These are phyloP conservation scores for Scleropages formosus DNA, from an alignment of 2,797 vertebrate species.

Conservation along the genomic window DNA sequence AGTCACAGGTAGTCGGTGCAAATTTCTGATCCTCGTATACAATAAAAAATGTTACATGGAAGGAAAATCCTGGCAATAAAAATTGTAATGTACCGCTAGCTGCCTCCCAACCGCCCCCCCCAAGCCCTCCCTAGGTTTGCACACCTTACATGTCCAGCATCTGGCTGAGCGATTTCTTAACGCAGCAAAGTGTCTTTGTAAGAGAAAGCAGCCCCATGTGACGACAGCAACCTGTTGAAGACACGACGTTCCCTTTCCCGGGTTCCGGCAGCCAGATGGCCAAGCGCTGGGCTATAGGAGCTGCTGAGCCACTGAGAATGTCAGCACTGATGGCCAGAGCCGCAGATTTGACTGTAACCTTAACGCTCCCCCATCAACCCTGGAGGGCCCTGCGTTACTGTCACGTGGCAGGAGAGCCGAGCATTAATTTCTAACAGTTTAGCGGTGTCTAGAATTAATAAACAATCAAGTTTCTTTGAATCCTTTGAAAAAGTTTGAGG, in stretches of 20 bases:
- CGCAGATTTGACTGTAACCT: conserved; percentile 6
- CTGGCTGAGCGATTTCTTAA: conserved; percentile 12
- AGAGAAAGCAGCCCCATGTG: conserved; percentile 13
- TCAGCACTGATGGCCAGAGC: not conserved
- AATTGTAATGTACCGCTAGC: no score
- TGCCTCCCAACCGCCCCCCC: conserved; percentile 12
- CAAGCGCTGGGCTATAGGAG: conserved; percentile 12
- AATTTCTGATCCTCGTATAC: no score
- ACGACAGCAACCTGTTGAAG: conserved; percentile 18
- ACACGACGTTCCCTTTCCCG: conserved; percentile 6
- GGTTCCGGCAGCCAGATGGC: conserved; percentile 26
- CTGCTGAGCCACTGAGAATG: not conserved
- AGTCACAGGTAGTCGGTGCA: no score
- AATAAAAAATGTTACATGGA: no score
- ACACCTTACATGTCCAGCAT: not conserved
- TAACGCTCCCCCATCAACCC: not conserved
- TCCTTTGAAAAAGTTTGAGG: not conserved
- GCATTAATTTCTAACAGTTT: not conserved
- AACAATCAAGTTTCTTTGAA: not conserved
- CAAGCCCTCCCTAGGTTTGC: not conserved
- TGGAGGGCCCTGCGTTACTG: not conserved
- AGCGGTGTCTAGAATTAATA: no score
- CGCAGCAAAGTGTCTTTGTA: conserved; percentile 26
- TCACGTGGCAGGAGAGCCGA: not conserved
- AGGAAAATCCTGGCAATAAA: no score